These are phyloP conservation scores for Acanthopagrus latus DNA, from an alignment of 2,797 vertebrate species.

Conservation along the genomic window DNA sequence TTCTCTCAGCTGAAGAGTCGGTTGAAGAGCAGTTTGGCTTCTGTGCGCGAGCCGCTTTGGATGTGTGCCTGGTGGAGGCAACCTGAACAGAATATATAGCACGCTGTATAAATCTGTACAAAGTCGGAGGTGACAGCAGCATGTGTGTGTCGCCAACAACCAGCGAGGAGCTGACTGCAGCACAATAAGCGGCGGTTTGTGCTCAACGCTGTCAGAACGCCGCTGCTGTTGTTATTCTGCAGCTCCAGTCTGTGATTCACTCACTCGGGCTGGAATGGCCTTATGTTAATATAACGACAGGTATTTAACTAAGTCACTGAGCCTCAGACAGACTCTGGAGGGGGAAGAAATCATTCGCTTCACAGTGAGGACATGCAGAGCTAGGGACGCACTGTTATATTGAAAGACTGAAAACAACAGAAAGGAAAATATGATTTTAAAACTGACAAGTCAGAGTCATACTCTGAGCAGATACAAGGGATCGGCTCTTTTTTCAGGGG, in stretches of 20 bases:
- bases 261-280: conserved; percentile 15
- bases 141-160: conserved; percentile 29
- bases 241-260: conserved; percentile 18
- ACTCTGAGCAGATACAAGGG: too few relatives aligned
- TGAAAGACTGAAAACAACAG: conserved; percentile 13
- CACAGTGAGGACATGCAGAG: conserved; percentile 5
- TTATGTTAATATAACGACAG: conserved; percentile 46
- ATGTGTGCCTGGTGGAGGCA: conserved; percentile 30
- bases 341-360: not conserved
- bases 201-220: conserved; percentile 17
- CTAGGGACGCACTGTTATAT: conserved; percentile 3
- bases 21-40: conserved; percentile 42
- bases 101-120: conserved; percentile 45
- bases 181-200: conserved; percentile 36
- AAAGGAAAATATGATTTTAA: not conserved
- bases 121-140: conserved; percentile 36
- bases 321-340: not conserved
- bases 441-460: not conserved
- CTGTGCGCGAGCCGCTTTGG: conserved; percentile 27
- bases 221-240: conserved; percentile 8
- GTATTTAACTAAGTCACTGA: conserved; percentile 45
- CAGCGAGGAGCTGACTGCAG: conserved; percentile 21
- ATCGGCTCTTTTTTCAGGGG: too few relatives aligned
- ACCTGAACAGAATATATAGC: conserved; percentile 58
- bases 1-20: conserved; percentile 25